Evolutionary conservation across 2,113 vertebrate species (phyloP), one percentile per base, ranked within the genome.

Genomic region (Melanostigma gelatinosum): DNA sequence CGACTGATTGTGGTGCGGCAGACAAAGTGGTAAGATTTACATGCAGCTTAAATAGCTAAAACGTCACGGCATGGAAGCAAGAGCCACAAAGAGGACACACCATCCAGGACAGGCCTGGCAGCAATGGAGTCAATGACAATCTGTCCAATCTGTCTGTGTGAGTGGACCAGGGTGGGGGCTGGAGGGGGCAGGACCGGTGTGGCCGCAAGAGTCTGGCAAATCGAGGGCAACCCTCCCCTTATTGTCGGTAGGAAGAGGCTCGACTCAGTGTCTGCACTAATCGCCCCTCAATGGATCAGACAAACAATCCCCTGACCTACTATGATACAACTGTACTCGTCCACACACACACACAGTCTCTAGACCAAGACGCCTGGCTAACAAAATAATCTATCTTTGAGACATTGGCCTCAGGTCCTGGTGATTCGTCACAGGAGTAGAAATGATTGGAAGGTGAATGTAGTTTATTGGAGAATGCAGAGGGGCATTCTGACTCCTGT

Each of bases 241-340:
- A 58, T 81, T 83, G 75, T 81, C 62, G 34, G 78, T 71, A 83
- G 83, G 83, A 92, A 80, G 78, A 85, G 79, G 75, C 72, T 77
- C 44, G 18, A 67, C 86, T 89, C 89, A 85, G 75, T 90, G 86
- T 87, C 77, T 55, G 54, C 50, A 12, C 75, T 92, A 92, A 93
- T 93, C 89, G 24, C 88, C 82, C 82, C 83, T 92, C 90, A 89
- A 80, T 91, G 91, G 88, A 89, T 92, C 91, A 92, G 90, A 93
- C 86, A 83, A 89, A 90, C 89, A 93, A 91, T 92, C 87, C 91
- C 46, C 79, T 92, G 90, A 93, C 92, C 90, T 87, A 91, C 88
- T 91, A 89, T 83, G 83, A 90, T 85, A 86, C 15, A 76, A 29
- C 81, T 86, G 80, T 71, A 61, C 65, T 75, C 77, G 74, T 77